Base-by-base conservation (phyloP, 1,140 invertebrate genomes). In the Xylocopa sonorina region DNA sequence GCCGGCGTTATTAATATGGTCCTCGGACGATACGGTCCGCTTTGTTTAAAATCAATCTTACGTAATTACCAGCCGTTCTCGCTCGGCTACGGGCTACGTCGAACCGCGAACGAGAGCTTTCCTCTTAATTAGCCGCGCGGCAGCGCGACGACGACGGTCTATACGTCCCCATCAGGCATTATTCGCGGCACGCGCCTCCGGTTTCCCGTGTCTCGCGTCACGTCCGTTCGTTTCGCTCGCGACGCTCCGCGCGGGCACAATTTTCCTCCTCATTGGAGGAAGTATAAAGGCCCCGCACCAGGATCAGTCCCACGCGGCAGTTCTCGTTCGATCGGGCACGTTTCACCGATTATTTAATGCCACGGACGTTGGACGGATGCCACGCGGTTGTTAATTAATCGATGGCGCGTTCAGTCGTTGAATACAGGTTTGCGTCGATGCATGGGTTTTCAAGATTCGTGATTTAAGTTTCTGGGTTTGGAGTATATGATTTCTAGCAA, bases 11-110 rank as follows among this genome's bases (percentile, higher is more conserved):
- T 63, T 43, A 27, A 51, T 32, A 67, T 50, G 7, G 46, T 38
- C 12, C 14, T 10, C 24, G 27, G 27, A 21, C 7, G 48, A 55
- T 10, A 55, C n/a, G 24, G 0, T 7, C n/a, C 27, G 38, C 50
- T 60, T 34, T 46, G 27, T 48, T 60, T 48, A 60, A 60, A 60
- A 38, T 60, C 51, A 57, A 71, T 71, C 38, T n/a, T 41, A 29
- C 27, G 60, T 60, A 72, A 69, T 69, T 69, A 55, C 38, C 1
- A 1, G 14, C n/a, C 34, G n/a, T 69, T 69, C 12, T n/a, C 41
- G 32, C 21, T 60, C 21, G 24, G 18, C 34, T 5, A 14, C 21
- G 34, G n/a, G 21, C n/a, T 18, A 24, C 38, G 6, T 60, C 38
- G 16, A 18, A 43, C 38, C 14, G 18, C 10, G 3, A 43, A 7